Base-by-base conservation (phyloP, 2,888 invertebrate species). In the Ochlodes sylvanus region DNA sequence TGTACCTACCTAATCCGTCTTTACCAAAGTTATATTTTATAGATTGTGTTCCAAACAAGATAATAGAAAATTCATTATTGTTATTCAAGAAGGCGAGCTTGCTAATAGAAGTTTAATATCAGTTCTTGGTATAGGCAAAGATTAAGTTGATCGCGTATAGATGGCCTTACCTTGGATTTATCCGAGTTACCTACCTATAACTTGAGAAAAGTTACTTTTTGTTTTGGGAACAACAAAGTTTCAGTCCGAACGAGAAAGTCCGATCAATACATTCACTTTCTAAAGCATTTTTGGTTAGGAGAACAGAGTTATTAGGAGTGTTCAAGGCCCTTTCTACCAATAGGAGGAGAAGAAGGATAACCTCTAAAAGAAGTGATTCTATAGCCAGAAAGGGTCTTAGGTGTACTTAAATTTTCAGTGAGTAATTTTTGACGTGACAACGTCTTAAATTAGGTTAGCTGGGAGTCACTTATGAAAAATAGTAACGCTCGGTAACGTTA, bases 261-360 rank as follows among this genome's bases (percentile, higher is more conserved):
- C n/a, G 34, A 56, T 56, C 56, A 17, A 56, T 56, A 38, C 38
- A 41, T 7, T n/a, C 38, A 56, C 56, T 56, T 56, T 12, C 12
- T 19, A 17, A 10, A 38, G 12, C 19, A 3, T 56, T 56, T 27
- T 41, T n/a, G n/a, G 17, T 10, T 56, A 56, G 1, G n/a, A 56
- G 56, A 14, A 44, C 1, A 27, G 3, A 27, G 27, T 27, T 27
- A 27, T 27, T 27, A 27, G 27, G 3, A 27, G 3, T 27, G 2
- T 27, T 27, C 5, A 27, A 5, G 2, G 5, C 27, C 5, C 5
- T 27, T 27, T 27, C 2, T 5, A 27, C 5, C 27, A 2, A 2
- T 27, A 5, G 27, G 27, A 27, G 27, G n/a, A n/a, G n/a, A n/a
- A n/a, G n/a, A n/a, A n/a, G n/a, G n/a, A n/a, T n/a, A n/a, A n/a